Percentiles rank a stretch among this genome's conserved stretches.
Evolutionary conservation across 2,797 vertebrate species (phyloP).

Genomic region (Huso huso): DNA sequence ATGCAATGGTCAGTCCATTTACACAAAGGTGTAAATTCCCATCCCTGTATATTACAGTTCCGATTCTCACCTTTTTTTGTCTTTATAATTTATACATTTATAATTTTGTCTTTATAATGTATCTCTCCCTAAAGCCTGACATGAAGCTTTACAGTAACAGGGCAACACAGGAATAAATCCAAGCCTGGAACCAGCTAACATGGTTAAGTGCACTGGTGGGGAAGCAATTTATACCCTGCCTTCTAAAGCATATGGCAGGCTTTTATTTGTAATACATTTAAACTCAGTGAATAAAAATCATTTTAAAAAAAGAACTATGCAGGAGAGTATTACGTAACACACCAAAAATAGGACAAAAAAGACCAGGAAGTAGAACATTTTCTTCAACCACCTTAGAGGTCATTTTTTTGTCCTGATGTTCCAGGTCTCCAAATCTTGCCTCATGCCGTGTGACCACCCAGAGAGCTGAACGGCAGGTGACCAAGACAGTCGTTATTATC

Average conservation of each 20-base stretch:
- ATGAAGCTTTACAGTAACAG: no score
- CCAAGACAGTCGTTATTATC: slow-evolving; percentile 2
- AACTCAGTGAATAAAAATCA: not conserved
- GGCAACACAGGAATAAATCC: no score
- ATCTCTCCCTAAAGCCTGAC: no score
- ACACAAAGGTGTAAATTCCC: not conserved
- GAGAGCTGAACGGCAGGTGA: slow-evolving; percentile 2
- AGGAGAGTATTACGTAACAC: not conserved
- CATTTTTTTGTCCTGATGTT: not conserved
- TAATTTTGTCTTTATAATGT: no score
- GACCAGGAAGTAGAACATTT: not conserved
- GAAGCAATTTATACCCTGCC: no score
- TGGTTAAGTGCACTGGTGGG: no score
- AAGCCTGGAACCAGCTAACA: no score
- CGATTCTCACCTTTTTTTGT: no score
- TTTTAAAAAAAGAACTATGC: not conserved
- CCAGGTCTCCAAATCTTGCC: not conserved
- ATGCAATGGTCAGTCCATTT: not conserved
- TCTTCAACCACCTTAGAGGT: no score
- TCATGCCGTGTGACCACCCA: not conserved
- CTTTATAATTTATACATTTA: no score
- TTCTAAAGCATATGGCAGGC: no score
- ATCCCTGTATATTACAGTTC: not conserved
- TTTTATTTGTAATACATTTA: not conserved
- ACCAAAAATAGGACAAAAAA: not conserved